Percentiles rank a stretch among this genome's conserved stretches.
These are phyloP conservation scores for Saccostrea cuccullata DNA, from an alignment of 1,140 invertebrate genomes.

Conservation along the genomic window DNA sequence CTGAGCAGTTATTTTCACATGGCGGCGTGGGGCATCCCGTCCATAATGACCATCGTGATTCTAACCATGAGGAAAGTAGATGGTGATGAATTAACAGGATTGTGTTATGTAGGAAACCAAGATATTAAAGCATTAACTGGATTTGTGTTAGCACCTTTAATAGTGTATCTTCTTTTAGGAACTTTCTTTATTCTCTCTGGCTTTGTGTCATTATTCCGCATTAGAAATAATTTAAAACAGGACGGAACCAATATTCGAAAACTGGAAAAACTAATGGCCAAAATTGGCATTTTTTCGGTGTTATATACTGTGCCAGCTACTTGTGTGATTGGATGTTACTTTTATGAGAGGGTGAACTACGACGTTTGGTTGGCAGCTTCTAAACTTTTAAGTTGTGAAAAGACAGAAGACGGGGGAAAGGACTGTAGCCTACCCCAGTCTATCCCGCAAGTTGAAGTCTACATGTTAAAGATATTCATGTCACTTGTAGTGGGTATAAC, in stretches of 20 bases:
- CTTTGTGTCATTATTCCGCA: constrained; percentile 96
- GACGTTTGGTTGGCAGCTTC: constrained; percentile 69
- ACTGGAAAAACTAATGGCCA: constrained; percentile 85
- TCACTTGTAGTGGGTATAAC: constrained; percentile 82
- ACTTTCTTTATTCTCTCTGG: constrained; percentile 95
- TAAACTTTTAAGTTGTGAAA: constrained; percentile 58
- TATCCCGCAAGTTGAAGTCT: constrained; percentile 78
- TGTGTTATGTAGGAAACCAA: constrained; percentile 97
- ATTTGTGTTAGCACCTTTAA: constrained; percentile 93
- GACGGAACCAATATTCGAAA: constrained; percentile 75
- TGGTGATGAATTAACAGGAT: constrained; percentile 96
- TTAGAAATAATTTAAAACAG: constrained; percentile 94
- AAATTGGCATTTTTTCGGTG: constrained; percentile 96
- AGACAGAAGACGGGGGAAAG: constrained; percentile 44
- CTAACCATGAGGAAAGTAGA: constrained; percentile 96
- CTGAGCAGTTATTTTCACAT: constrained; percentile 98
- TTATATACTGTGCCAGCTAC: constrained; percentile 97
- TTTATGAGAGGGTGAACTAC: constrained; percentile 87
- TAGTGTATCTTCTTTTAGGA: constrained; percentile 94
- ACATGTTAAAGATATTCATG: constrained; percentile 84
- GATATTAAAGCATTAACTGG: constrained; percentile 90
- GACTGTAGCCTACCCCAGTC: constrained; percentile 76
- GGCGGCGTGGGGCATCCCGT: constrained; percentile 95
- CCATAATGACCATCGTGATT: constrained; percentile 93
- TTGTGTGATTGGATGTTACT: constrained; percentile 93